Percentiles rank a stretch among this genome's conserved stretches.
Conservation (phyloP, 2,113 vertebrate species). For the Prionailurus viverrinus region DNA sequence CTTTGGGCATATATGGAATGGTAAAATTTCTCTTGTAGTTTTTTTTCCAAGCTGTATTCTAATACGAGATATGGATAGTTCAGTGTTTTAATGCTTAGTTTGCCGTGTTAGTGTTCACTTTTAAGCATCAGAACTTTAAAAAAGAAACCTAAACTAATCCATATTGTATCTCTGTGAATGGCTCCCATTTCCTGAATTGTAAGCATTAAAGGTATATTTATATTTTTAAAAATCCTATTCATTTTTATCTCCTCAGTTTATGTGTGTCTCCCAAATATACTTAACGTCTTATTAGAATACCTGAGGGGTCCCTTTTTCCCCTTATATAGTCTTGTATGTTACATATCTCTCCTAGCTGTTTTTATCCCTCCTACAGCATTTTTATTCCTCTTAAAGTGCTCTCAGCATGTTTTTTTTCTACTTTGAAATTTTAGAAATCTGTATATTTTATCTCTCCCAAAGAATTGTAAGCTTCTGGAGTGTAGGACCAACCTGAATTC, state of each 20-base stretch:
- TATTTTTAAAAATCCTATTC: neutral
- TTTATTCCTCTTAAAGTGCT: conserved; percentile 14
- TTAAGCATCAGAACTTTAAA: neutral
- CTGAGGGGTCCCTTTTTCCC: neutral
- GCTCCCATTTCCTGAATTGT: conserved; percentile 40
- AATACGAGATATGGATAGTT: neutral
- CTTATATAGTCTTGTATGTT: neutral
- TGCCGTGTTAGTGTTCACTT: neutral
- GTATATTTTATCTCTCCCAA: neutral
- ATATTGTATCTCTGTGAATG: neutral
- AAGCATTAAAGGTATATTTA: neutral
- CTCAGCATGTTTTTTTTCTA: neutral
- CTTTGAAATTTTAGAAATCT: conserved; percentile 26
- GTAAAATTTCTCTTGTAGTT: neutral
- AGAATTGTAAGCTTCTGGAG: neutral
- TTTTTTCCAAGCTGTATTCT: neutral
- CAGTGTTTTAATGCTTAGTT: neutral
- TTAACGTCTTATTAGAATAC: neutral
- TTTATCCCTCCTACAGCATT: neutral
- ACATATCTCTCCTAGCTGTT: neutral
- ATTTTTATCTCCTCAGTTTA: conserved; percentile 51
- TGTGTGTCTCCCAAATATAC: neutral
- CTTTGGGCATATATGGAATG: neutral
- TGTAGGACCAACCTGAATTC: neutral
- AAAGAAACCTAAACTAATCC: neutral